Evolutionary conservation across 2,888 invertebrate species (phyloP), one percentile per base, ranked within the genome.

Genomic region (Tiliacea citrago): DNA sequence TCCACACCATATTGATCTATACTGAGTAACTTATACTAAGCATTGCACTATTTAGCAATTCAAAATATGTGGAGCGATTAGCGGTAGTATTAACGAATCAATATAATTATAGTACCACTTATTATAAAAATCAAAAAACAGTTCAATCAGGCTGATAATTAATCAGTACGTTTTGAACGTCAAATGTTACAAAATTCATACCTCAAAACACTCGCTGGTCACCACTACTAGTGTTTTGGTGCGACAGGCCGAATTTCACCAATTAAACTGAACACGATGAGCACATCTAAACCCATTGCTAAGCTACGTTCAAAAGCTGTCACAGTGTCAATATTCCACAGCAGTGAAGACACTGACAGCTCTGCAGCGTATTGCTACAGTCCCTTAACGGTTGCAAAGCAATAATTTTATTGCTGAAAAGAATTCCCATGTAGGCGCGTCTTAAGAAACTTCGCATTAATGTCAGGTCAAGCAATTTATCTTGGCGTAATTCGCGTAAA

Each of bases 401-500:
- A 49, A n/a, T 4, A 39, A 12, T n/a, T n/a, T n/a, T n/a, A n/a
- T 18, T 18, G 35, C 66, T 2, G 35, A 2, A 39, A 78, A 68
- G 49, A 12, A 29, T 39, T 42, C 24, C 49, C 57, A 35, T 80
- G n/a, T 63, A 39, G 35, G 24, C 24, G 18, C n/a, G 18, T 18
- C 49, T 49, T 72, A 89, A 90, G 92, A 92, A 94, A 94, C 90
- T 94, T 93, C 92, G 90, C 92, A 93, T 95, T 94, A 94, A 94
- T 93, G 93, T 94, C 94, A 92, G 91, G 87, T 89, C 86, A 84
- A 90, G 93, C 92, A 94, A 95, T 95, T 95, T 95, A 95, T 95
- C 95, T 94, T 92, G 90, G 88, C 90, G 92, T 94, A 93, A 95
- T 94, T 94, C 94, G 90, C 91, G 93, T 92, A 92, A 95, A 95